These are phyloP conservation scores for Saturnia japonica DNA, from an alignment of 2,888 invertebrate species.

Conservation along the genomic window DNA sequence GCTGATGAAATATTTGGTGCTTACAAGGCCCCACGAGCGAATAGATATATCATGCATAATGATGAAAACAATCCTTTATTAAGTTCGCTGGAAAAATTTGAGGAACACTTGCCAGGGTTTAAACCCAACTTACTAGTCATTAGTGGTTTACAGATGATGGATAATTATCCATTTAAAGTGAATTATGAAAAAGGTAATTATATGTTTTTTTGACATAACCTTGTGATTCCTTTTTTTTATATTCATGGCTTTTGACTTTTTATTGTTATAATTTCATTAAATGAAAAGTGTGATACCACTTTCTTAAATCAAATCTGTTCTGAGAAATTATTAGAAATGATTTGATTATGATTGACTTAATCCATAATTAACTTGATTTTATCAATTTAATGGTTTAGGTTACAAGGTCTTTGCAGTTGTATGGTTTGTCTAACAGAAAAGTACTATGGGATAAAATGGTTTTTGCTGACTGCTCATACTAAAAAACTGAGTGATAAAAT, in stretches of 20 bases:
- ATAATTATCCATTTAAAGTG: constrained; percentile 87
- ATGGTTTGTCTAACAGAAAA: not conserved
- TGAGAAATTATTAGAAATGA: no score
- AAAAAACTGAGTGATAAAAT: constrained; percentile 5
- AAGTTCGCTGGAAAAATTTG: constrained; percentile 87
- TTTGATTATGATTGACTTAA: no score
- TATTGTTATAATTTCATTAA: not conserved
- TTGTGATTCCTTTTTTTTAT: no score
- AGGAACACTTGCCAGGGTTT: constrained; percentile 81
- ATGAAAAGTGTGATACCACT: not conserved
- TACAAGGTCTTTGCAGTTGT: not conserved
- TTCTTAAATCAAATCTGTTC: not conserved
- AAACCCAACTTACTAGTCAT: constrained; percentile 88
- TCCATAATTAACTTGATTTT: no score
- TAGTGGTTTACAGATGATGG: constrained; percentile 94
- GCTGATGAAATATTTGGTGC: constrained; percentile 89
- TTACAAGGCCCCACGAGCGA: constrained; percentile 88
- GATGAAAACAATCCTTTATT: constrained; percentile 90
- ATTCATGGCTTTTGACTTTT: no score
- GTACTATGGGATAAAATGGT: not conserved
- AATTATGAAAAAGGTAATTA: constrained; percentile 77
- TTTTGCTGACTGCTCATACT: not conserved
- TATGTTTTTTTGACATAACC: constrained; percentile 17
- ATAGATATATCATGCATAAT: constrained; percentile 92
- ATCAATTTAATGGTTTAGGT: not conserved